Percentiles rank a stretch among this genome's conserved stretches.
These are phyloP conservation scores for Rachycentron canadum DNA, from an alignment of 2,797 vertebrate species.

Conservation along the genomic window DNA sequence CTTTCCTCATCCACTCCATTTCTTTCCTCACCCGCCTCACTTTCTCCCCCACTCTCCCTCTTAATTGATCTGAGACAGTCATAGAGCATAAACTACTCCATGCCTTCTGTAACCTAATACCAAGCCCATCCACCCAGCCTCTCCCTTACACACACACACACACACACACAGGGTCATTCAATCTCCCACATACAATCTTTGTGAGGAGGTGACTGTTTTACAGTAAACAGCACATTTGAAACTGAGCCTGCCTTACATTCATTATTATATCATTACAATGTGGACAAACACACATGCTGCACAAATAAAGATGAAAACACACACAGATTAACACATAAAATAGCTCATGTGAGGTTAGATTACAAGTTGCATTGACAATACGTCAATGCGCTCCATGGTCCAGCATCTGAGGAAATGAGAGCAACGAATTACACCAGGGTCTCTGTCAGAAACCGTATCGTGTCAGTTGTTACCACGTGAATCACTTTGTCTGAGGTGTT, in stretches of 20 bases:
- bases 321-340: not conserved
- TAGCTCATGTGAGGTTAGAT: not conserved
- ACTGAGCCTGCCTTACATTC: conserved; percentile 23
- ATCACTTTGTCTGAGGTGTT: not conserved
- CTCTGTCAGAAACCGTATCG: not conserved
- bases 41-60: conserved; percentile 55
- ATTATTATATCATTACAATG: conserved; percentile 39
- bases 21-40: conserved; percentile 51
- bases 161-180: conserved; percentile 49
- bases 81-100: conserved; percentile 70
- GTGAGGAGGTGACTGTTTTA: conserved; percentile 61
- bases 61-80: conserved; percentile 82
- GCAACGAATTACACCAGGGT: not conserved
- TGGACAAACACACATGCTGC: conserved; percentile 45
- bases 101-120: conserved; percentile 82
- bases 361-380: not conserved
- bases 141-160: conserved; percentile 50
- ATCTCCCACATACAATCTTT: conserved; percentile 68
- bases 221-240: conserved; percentile 64
- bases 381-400: not conserved
- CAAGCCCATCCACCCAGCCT: conserved; percentile 76
- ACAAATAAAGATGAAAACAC: conserved; percentile 17
- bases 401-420: not conserved
- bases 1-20: conserved; percentile 68
- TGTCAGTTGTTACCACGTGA: not conserved